phyloP scores from a whole-genome alignment of 2,888 invertebrate species.

The Punctoribates punctum region DNA sequence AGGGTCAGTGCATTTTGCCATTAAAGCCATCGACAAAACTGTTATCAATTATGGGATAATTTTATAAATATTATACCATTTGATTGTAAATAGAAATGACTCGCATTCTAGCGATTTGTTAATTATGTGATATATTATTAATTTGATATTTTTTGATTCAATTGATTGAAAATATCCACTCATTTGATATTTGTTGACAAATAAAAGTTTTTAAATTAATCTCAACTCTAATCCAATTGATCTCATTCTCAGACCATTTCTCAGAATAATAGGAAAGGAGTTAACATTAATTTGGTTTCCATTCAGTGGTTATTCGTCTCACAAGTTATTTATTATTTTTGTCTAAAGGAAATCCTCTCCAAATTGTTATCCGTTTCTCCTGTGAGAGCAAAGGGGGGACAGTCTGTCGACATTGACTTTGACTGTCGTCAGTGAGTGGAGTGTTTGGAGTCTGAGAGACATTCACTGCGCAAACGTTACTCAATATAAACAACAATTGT shows the following conservation, averaged over 20 bases:
- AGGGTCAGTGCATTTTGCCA: neutral
- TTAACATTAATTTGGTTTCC: too few relatives aligned
- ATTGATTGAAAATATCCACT: neutral
- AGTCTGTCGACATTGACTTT: too few relatives aligned
- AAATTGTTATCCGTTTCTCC: too few relatives aligned
- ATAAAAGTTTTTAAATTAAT: neutral
- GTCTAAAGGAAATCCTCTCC: too few relatives aligned
- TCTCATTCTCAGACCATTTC: too few relatives aligned
- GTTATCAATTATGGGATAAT: neutral
- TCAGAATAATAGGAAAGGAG: too few relatives aligned
- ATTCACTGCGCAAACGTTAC: neutral
- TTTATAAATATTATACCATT: neutral
- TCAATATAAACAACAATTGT: neutral
- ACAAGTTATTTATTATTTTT: too few relatives aligned
- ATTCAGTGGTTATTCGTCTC: too few relatives aligned
- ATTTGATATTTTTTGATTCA: neutral
- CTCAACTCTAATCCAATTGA: neutral
- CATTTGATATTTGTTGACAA: neutral
- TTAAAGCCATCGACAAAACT: neutral
- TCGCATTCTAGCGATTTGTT: conserved; percentile 6
- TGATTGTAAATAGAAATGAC: conserved; percentile 5
- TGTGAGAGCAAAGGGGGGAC: too few relatives aligned
- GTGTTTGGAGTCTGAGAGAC: neutral
- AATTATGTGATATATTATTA: conserved; percentile 5
- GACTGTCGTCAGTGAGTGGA: neutral